Evolutionary conservation across 1,140 invertebrate species (phyloP).

Genomic region (Drosophila tani): DNA sequence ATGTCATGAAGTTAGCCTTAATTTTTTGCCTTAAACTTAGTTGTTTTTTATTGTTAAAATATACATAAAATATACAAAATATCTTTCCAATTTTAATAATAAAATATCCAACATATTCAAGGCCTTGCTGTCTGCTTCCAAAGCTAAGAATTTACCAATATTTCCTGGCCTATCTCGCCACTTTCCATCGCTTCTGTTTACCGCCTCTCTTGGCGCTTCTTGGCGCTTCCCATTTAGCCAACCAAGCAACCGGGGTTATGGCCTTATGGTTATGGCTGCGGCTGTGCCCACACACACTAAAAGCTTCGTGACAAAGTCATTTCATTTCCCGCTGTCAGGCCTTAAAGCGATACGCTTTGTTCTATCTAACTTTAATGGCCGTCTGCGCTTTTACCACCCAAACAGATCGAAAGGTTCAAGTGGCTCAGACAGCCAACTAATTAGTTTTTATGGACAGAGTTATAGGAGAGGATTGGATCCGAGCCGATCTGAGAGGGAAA

Average conservation of each 20-base stretch:
- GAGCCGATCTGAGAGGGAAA: conserved; percentile 1
- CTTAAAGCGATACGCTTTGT: conserved; percentile 67
- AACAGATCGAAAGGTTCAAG: conserved; percentile 49
- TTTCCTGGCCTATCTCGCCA: neutral
- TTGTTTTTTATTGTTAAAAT: neutral
- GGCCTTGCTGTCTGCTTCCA: too few species aligned
- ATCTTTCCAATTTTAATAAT: neutral
- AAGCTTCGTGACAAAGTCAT: conserved; percentile 80
- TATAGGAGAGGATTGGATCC: neutral
- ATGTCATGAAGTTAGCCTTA: neutral
- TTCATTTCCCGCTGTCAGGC: conserved; percentile 62
- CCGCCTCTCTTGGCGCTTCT: conserved; percentile 40
- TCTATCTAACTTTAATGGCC: conserved; percentile 69
- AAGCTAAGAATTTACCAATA: neutral
- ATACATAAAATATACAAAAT: neutral
- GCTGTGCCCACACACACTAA: conserved; percentile 42
- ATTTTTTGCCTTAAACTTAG: neutral
- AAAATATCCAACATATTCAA: neutral
- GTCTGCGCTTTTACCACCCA: conserved; percentile 75
- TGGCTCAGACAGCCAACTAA: conserved; percentile 70
- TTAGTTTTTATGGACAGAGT: conserved; percentile 71
- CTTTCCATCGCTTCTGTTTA: conserved; percentile 37
- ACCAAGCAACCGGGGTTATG: conserved; percentile 3
- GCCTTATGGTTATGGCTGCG: conserved; percentile 16
- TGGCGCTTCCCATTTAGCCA: conserved; percentile 16